phyloP scores from a whole-genome alignment of 2,888 invertebrate species.

The Cyclophora punctaria region DNA sequence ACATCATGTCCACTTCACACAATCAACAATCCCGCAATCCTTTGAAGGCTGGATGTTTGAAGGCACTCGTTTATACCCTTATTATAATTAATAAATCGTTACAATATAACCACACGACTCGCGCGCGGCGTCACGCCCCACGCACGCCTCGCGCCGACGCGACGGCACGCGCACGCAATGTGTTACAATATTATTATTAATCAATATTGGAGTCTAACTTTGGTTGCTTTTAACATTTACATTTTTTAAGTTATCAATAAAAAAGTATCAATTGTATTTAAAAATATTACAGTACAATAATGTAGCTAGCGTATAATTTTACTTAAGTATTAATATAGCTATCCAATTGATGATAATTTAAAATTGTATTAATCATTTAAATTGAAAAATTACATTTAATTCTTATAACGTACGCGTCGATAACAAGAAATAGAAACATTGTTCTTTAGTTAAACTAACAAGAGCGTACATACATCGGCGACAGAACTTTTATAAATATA shows the following conservation, averaged over 20 bases:
- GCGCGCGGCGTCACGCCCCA: conserved; percentile 6
- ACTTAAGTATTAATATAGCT: conserved; percentile 39
- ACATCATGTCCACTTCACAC: conserved; percentile 47
- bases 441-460: too few relatives aligned
- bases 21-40: conserved; percentile 62
- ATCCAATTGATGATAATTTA: conserved; percentile 22
- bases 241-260: conserved; percentile 13
- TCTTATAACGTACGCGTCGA: background rate
- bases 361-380: conserved; percentile 14
- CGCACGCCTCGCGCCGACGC: conserved; percentile 22
- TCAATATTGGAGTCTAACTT: conserved; percentile 50
- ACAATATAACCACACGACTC: conserved; percentile 25
- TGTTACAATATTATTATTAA: conserved; percentile 22
- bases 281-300: conserved; percentile 29
- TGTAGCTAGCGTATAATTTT: conserved; percentile 45
- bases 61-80: conserved; percentile 71
- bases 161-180: conserved; percentile 14
- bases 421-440: too few relatives aligned
- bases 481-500: too few relatives aligned
- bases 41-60: conserved; percentile 70
- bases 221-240: conserved; percentile 40
- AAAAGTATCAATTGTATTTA: conserved; percentile 24
- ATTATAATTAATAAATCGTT: conserved; percentile 52
- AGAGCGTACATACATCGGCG: too few relatives aligned
- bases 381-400: conserved; percentile 15